Evolutionary conservation across 2,888 invertebrate species (phyloP).

Genomic region (Sepioteuthis lessoniana): DNA sequence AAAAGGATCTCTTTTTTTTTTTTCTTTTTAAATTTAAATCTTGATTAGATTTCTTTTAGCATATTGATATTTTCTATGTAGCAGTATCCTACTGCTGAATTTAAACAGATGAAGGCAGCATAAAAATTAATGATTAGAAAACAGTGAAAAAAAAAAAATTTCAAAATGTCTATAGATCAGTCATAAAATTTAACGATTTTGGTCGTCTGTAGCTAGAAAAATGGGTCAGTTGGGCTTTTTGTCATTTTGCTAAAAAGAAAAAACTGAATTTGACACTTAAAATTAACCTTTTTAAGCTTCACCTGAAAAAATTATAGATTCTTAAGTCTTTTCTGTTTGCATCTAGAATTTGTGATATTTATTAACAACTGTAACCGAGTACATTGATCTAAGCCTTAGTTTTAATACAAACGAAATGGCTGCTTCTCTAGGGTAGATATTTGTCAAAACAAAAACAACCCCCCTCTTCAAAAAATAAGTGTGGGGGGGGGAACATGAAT

Average conservation of each 20-base stretch:
- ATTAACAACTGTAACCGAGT: background rate
- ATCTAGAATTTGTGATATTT: background rate
- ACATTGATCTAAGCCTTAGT: background rate
- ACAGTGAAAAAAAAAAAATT: too few species aligned
- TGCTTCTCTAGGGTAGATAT: background rate
- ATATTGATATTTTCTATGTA: too few species aligned
- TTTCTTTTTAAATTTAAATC: background rate
- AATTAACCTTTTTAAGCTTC: background rate
- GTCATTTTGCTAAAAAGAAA: background rate
- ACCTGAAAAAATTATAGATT: background rate
- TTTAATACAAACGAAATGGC: background rate
- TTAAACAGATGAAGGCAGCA: too few species aligned
- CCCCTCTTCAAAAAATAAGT: background rate
- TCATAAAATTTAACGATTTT: slow-evolving; percentile 2
- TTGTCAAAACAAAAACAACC: background rate
- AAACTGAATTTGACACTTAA: background rate
- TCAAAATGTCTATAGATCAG: slow-evolving; percentile 2
- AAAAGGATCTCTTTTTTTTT: background rate
- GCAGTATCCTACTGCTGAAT: too few species aligned
- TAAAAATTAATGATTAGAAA: too few species aligned
- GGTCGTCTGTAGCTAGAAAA: background rate
- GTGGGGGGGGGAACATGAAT: too few species aligned
- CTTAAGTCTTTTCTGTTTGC: background rate
- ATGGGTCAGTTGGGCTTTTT: background rate
- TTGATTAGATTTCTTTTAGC: too few species aligned